Base-by-base conservation (phyloP, 1,140 invertebrate species). In the Lepidurus couesii region DNA sequence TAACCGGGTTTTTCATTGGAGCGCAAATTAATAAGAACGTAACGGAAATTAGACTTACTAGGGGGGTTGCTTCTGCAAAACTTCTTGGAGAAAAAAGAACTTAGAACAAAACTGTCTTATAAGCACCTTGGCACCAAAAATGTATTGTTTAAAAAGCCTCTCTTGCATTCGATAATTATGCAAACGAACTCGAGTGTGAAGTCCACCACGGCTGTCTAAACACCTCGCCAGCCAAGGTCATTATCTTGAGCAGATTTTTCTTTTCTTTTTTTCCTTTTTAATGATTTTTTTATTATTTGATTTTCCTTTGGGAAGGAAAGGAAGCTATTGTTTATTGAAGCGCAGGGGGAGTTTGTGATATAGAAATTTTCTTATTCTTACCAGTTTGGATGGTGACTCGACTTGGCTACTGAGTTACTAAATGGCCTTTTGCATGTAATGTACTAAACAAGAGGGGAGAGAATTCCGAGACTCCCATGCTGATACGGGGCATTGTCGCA, bases 361-460 rank as follows among this genome's bases (percentile, higher is more conserved):
- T 65, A 65, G 53, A 65, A 65, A 16, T 75, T 75, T 75, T 21
- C 42, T 42, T 9, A 42, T 75, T 45, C 21, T 75, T 75, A 42
- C 42, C 26, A 44, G 34, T 75, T 75, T 75, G n/a, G 11, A 75
- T 4, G 11, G 53, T 21, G 16, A 65, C 53, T 16, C 16, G 53
- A n/a, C 53, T 65, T 65, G 21, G 16, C 53, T 13, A n/a, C 53
- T 8, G 16, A 65, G 16, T 21, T 65, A n/a, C 21, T 65, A 65
- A 65, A 65, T 13, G 8, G 53, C 16, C 21, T 65, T 65, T 65
- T 65, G 53, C 53, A 65, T 65, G 53, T 65, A 65, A 16, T 65
- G 53, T 13, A 65, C 21, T 65, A 65, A 65, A 65, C 53, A 65
- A 65, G 53, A 65, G 53, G 21, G n/a, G 7, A 65, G 53, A 65